Evolutionary conservation across 2,113 vertebrate genomes (phyloP), one percentile per base, ranked within the genome.

Genomic region (Fulmarus glacialis): DNA sequence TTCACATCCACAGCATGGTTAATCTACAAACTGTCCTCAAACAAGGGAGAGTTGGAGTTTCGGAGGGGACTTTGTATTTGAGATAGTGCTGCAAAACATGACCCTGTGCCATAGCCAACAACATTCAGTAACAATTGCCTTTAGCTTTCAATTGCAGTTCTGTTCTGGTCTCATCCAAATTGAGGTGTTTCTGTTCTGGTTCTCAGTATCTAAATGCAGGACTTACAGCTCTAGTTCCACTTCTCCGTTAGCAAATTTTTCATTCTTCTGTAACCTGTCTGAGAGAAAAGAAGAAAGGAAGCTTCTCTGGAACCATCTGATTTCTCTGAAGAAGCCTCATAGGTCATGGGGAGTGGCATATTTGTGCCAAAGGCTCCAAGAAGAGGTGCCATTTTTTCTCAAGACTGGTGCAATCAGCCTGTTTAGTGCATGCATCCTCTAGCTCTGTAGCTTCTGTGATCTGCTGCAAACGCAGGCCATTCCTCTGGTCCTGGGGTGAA

Each of bases 21-120:
- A 97, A 97, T 95, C 71, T 97, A 94, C 97, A 97, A 97, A 94
- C 97, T 79, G 8, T 88, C 62, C 45, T 80, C 93, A 97, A 95
- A 96, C 74, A 97, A 95, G 45, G 70, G 74, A 86, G 87, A 85
- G 70, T 18, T 91, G 70, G 68, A 43, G 17, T 79, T 88, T 94
- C 0, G 0, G 53, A 93, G 58, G 62, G 93, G 95, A 96, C 95
- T 97, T 97, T 97, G 97, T 91, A 94, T 95, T 93, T 59, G 12
- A 91, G 95, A 91, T 91, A 95, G 78, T 36, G 53, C 58, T 93
- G 90, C 26, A 90, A 72, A 88, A 85, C 71, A 59, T 52, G 68
- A 73, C 78, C 48, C 50, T 30, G 5, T 72, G 52, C 34, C 24
- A 26, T 12, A 82, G 73, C 48, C 34, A 90, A 6, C n/a, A 78